phyloP scores from a whole-genome alignment of 2,888 invertebrate species.

The Chymomyza fuscimana region DNA sequence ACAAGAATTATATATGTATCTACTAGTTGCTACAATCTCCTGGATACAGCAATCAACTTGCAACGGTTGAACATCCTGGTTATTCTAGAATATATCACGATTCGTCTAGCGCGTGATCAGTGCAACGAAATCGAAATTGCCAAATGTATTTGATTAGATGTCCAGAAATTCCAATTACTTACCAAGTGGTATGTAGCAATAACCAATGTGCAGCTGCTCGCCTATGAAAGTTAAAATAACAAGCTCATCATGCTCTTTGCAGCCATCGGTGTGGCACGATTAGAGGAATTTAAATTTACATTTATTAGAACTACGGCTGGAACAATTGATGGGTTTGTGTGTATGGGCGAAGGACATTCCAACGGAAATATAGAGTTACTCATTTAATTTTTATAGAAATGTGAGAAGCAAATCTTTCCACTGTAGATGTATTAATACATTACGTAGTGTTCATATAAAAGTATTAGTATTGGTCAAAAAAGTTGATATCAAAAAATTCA shows the following conservation, averaged over 20 bases:
- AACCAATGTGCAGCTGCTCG: neutral
- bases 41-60: neutral
- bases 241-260: neutral
- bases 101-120: constrained; percentile 8
- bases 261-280: neutral
- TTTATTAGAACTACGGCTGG: neutral
- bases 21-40: neutral
- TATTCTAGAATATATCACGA: neutral
- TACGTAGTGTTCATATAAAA: no score
- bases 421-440: no score
- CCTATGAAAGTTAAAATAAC: neutral
- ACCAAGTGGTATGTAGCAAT: neutral
- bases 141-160: constrained; percentile 9
- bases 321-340: no score
- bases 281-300: neutral
- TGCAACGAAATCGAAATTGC: constrained; percentile 1
- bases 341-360: no score
- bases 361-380: no score
- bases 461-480: no score
- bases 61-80: neutral
- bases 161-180: neutral
- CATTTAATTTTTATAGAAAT: no score
- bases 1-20: constrained; percentile 20
- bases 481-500: no score
- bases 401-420: no score